Evolutionary conservation across 92 coral and sea anemone species (phyloP).

Genomic region (Pocillopora grandis): DNA sequence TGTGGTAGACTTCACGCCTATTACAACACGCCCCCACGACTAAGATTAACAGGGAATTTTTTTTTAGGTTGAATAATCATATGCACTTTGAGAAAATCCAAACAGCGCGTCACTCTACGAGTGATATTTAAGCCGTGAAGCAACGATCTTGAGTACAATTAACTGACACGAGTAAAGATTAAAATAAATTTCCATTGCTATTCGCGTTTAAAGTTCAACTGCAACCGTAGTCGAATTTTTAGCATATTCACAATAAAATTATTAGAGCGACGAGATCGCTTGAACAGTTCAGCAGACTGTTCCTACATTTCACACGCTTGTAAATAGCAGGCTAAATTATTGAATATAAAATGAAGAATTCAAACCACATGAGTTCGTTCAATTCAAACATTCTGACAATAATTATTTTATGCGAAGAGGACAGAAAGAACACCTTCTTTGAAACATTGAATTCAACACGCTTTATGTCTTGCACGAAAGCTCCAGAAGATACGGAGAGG

Average conservation of each 20-base stretch:
- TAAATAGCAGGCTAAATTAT: conserved; percentile 38
- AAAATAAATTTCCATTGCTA: no score
- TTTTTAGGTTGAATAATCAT: conserved; percentile 7
- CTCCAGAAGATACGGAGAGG: conserved; percentile 25
- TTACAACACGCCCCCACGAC: conserved; percentile 16
- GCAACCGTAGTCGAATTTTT: not conserved
- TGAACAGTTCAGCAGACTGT: not conserved
- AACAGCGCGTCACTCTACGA: not conserved
- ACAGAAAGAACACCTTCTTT: not conserved
- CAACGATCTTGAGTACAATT: not conserved
- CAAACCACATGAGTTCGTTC: not conserved
- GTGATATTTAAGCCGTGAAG: not conserved
- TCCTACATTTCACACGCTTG: not conserved
- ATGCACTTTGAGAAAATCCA: conserved; percentile 31
- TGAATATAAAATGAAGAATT: conserved; percentile 30
- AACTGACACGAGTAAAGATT: not conserved
- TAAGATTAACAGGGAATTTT: not conserved
- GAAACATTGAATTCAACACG: not conserved
- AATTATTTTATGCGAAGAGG: not conserved
- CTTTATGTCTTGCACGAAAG: not conserved
- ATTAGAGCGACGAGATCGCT: not conserved
- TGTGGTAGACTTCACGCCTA: conserved; percentile 40
- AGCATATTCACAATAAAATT: not conserved
- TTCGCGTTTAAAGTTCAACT: no score
- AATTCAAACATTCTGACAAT: conserved; percentile 2